Conservation (phyloP, 2,113 vertebrate genomes). For the Nicator chloris region DNA sequence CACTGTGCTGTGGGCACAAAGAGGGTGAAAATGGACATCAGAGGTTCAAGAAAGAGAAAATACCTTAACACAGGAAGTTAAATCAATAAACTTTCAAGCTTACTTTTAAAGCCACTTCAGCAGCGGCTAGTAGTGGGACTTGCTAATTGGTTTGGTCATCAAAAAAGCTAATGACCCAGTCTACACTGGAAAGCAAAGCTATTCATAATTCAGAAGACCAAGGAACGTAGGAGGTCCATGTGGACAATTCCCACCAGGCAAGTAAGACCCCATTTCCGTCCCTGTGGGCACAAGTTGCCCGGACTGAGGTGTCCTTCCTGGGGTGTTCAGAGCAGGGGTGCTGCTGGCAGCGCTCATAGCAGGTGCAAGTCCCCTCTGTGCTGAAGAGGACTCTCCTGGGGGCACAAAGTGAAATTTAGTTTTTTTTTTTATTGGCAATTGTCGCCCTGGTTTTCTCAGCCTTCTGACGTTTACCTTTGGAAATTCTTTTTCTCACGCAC, state of each 20-base stretch:
- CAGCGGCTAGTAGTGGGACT: background rate
- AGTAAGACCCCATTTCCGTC: background rate
- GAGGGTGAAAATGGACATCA: background rate
- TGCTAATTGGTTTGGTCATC: background rate
- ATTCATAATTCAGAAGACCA: background rate
- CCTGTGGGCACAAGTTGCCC: background rate
- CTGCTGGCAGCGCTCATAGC: background rate
- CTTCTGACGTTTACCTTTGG: too few species aligned
- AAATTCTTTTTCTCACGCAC: too few species aligned
- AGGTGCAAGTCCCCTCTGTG: background rate
- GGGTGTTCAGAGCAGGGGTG: background rate
- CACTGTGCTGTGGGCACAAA: background rate
- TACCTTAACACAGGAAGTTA: background rate
- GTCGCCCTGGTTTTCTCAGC: too few species aligned
- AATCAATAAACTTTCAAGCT: background rate
- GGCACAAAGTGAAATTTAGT: background rate
- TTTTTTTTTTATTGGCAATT: background rate
- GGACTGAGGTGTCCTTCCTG: background rate
- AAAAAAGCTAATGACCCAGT: background rate
- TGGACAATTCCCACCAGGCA: background rate
- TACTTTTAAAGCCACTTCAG: background rate
- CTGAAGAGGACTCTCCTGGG: background rate
- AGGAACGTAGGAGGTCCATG: rapidly evolving
- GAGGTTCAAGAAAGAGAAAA: background rate
- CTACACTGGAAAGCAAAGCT: background rate